Percentiles rank a stretch among this genome's conserved stretches.
Conservation (phyloP, 2,797 vertebrate species). For the Sebastes itinus region DNA sequence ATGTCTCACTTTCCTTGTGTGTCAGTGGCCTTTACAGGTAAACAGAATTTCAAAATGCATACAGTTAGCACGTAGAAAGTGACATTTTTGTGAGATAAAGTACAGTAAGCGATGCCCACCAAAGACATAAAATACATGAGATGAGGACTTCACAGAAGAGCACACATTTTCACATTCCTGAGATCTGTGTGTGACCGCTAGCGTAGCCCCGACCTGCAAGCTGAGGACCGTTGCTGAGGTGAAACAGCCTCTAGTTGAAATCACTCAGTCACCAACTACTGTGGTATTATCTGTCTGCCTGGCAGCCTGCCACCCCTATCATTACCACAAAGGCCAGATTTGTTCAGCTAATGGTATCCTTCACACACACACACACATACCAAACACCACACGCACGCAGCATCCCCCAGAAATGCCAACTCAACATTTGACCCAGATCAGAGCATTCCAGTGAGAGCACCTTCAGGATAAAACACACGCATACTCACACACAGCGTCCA, state of each 20-base stretch:
- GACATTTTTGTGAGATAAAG: neutral
- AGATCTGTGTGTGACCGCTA: neutral
- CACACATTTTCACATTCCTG: conserved; percentile 54
- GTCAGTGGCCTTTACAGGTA: neutral
- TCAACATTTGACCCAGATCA: conserved; percentile 66
- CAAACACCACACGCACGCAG: conserved; percentile 11
- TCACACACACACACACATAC: conserved; percentile 29
- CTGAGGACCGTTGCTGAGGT: conserved; percentile 38
- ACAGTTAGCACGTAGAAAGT: neutral
- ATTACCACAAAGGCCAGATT: conserved; percentile 76
- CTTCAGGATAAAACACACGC: conserved; percentile 20
- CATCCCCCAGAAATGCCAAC: conserved; percentile 42
- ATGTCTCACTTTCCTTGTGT: neutral
- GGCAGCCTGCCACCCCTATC: conserved; percentile 72
- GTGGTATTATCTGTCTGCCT: conserved; percentile 76
- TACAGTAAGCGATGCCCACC: neutral
- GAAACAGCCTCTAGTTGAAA: conserved; percentile 57
- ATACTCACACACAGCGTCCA: conserved; percentile 8
- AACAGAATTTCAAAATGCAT: neutral
- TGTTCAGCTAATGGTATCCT: conserved; percentile 70
- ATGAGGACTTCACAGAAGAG: neutral
- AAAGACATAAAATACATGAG: neutral
- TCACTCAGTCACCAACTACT: conserved; percentile 59
- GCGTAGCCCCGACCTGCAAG: conserved; percentile 17
- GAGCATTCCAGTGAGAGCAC: conserved; percentile 55